Evolutionary conservation across 1,140 invertebrate species (phyloP), one percentile per base, ranked within the genome.

Genomic region (Apis cerana): DNA sequence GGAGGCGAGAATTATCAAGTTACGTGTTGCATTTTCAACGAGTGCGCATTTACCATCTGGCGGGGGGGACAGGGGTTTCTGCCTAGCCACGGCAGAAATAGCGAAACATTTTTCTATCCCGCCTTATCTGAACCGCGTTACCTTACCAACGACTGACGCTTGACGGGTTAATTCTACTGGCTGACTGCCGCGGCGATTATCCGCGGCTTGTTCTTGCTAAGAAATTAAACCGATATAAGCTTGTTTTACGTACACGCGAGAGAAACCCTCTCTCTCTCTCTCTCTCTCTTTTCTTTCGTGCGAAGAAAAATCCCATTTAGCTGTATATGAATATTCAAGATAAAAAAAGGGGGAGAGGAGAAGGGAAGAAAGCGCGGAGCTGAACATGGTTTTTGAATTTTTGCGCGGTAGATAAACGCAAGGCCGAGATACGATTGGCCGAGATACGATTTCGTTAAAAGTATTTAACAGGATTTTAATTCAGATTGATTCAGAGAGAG

Each of bases 271-370:
- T 19, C 56, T 48, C 54, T 62, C 78, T 58, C 69, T 82, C 64
- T 54, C 61, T 58, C 59, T 3, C 50, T 58, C 59, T 2, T 33
- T 58, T 10, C 43, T 21, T 48, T n/a, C 62, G 61, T 58, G 70
- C 64, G 50, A 80, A 64, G 56, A 83, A 80, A 80, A 85, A 88
- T 88, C 85, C 80, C 82, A 87, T 85, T 80, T 72, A 48, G 10
- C 64, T 48, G 75, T 88, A 88, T 88, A 88, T 88, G 83, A 88
- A 88, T 88, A 88, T 88, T 87, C 87, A 87, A 43, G 33, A 43
- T 43, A 43, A 43, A 7, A 43, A 43, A 43, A 5, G 33, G 3
- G 5, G 33, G 33, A 33, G 33, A 2, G 27, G 27, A 27, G 33
- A 87, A 87, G 84, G 68, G 12, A 86, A 88, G 81, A 80, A 58